Evolutionary conservation across 2,888 invertebrate genomes (phyloP).

Genomic region (Keiferia lycopersicella): DNA sequence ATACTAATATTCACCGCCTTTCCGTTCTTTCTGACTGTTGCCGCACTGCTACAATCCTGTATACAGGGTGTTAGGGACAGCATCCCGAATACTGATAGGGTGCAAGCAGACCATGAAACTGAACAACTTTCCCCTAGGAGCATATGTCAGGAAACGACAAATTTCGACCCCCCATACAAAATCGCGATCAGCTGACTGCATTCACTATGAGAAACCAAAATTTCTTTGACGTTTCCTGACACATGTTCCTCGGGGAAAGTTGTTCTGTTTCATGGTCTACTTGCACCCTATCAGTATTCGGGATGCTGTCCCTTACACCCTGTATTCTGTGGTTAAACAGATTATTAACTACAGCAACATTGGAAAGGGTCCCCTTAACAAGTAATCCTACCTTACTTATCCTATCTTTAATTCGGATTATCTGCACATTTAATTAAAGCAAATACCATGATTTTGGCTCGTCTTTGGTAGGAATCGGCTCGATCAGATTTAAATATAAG

Average conservation of each 20-base stretch:
- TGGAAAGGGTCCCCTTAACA: not conserved
- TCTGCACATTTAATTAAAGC: not conserved
- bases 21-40: no score
- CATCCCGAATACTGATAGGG: no score
- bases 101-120: no score
- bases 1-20: no score
- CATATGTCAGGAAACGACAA: no score
- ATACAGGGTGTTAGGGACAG: no score
- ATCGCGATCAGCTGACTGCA: no score
- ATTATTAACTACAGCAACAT: not conserved
- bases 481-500: not conserved
- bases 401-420: constrained; percentile 3
- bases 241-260: not conserved
- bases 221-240: no score
- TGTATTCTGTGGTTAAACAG: not conserved
- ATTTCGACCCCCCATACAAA: no score
- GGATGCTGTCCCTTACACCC: not conserved
- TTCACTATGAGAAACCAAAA: no score
- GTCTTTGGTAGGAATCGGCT: not conserved
- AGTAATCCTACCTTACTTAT: constrained; percentile 12
- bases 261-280: not conserved
- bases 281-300: not conserved
- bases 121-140: no score
- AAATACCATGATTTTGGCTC: not conserved
- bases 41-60: no score